Evolutionary conservation across 1,140 invertebrate species (phyloP).

Genomic region (Gonatopus flavifemur): DNA sequence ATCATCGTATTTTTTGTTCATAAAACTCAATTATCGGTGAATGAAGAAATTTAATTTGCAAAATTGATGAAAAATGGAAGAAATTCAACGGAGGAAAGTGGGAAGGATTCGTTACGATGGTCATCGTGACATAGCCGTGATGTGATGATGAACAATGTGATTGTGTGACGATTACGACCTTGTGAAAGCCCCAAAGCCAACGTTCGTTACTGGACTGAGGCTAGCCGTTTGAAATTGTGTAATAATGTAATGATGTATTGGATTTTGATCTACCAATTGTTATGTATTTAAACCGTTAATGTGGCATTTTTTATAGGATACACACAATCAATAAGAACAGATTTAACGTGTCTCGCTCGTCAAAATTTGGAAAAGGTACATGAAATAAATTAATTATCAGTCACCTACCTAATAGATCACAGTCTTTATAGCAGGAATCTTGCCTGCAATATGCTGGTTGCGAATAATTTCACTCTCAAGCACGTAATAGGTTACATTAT

Average conservation of each 20-base stretch:
- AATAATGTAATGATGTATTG: not conserved
- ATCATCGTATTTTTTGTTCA: constrained; percentile 14
- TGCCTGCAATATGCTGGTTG: no score
- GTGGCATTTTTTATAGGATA: not conserved
- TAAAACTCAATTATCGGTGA: constrained; percentile 15
- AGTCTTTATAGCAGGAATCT: no score
- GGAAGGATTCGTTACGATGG: not conserved
- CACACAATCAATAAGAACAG: not conserved
- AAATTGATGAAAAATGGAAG: constrained; percentile 9
- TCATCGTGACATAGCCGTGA: not conserved
- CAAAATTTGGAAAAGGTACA: no score
- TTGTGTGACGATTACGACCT: constrained; percentile 25
- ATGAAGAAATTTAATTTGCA: not conserved
- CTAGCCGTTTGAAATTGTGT: constrained; percentile 28
- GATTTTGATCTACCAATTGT: not conserved
- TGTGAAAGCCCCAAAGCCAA: constrained; percentile 37
- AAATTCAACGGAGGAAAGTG: not conserved
- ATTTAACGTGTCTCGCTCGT: not conserved
- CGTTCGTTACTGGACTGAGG: constrained; percentile 38
- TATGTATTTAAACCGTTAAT: not conserved
- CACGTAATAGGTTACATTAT: no score
- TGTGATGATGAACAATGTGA: constrained; percentile 10
- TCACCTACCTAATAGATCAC: no score
- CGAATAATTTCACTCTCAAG: not conserved
- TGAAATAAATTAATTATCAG: no score